Conservation (phyloP, 1,140 invertebrate species). For the Ganaspis sp. region DNA sequence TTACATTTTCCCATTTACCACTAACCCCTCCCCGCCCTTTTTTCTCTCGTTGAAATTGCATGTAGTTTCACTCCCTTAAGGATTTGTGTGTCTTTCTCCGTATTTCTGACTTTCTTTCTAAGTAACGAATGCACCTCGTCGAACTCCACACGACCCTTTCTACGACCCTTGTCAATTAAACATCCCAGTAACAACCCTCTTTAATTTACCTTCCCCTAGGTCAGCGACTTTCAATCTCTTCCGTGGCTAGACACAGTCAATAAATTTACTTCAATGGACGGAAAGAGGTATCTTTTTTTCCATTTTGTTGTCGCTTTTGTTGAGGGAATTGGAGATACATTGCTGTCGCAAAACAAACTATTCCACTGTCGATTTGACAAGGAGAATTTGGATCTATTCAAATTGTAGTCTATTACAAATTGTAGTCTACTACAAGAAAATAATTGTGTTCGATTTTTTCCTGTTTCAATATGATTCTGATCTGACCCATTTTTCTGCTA, state of each 20-base stretch:
- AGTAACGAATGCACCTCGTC: slow-evolving; percentile 29
- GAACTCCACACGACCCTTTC: neutral
- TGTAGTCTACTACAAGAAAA: too few relatives aligned
- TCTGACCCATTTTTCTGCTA: slow-evolving; percentile 45
- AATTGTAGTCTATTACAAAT: too few relatives aligned
- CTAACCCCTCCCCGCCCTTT: neutral
- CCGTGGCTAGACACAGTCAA: slow-evolving; percentile 24
- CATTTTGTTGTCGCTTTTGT: neutral
- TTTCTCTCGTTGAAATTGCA: neutral
- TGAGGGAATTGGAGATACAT: neutral
- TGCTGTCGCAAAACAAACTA: neutral
- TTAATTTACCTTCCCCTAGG: slow-evolving; percentile 31
- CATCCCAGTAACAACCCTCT: slow-evolving; percentile 27
- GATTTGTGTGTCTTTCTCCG: neutral
- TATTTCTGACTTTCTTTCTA: neutral
- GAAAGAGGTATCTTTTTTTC: neutral
- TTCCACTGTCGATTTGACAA: too few relatives aligned
- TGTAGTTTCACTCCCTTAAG: neutral
- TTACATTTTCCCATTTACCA: slow-evolving; percentile 25
- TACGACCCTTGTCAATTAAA: slow-evolving; percentile 24
- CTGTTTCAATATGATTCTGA: too few relatives aligned
- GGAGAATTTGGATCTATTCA: too few relatives aligned
- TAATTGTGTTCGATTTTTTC: too few relatives aligned
- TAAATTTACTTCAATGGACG: slow-evolving; percentile 13
- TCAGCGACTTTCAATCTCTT: slow-evolving; percentile 27